Percentiles rank a stretch among this genome's conserved stretches.
Evolutionary conservation across 30 jellyfish, hydroid and myxozoan species (phyloP).

Genomic region (Aurelia sp.): DNA sequence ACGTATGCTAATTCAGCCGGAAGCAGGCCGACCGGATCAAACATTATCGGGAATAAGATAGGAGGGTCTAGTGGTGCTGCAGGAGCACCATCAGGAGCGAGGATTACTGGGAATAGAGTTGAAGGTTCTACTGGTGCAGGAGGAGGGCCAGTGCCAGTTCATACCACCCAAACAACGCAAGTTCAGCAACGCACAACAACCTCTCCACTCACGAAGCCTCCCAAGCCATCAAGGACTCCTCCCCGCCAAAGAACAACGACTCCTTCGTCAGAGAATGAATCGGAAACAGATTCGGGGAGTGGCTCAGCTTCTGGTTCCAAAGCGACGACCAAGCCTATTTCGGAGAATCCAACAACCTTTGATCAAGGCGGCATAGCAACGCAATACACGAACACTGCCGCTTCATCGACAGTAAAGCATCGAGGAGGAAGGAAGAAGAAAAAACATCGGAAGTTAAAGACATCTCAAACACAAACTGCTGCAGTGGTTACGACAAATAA

Average conservation of each 20-base stretch:
- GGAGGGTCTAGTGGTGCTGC: no score
- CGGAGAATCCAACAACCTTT: conserved; percentile 47
- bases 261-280: neutral
- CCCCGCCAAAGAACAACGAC: neutral
- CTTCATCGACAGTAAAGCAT: neutral
- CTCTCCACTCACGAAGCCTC: neutral
- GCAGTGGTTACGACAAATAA: neutral
- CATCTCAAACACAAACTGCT: neutral
- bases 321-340: conserved; percentile 26
- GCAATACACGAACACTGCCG: conserved; percentile 3
- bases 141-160: neutral
- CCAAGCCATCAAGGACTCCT: neutral
- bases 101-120: no score
- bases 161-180: neutral
- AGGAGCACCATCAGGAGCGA: no score
- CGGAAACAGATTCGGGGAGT: conserved; percentile 38
- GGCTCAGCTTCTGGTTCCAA: neutral
- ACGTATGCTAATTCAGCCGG: neutral
- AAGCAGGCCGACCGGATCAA: neutral
- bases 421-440: conserved; percentile 29
- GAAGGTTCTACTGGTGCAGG: no score
- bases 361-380: conserved; percentile 44
- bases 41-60: no score
- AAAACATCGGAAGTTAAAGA: conserved; percentile 26
- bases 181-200: neutral